Conservation (phyloP, 2,888 invertebrate species). For the Apotomis betuletana region DNA sequence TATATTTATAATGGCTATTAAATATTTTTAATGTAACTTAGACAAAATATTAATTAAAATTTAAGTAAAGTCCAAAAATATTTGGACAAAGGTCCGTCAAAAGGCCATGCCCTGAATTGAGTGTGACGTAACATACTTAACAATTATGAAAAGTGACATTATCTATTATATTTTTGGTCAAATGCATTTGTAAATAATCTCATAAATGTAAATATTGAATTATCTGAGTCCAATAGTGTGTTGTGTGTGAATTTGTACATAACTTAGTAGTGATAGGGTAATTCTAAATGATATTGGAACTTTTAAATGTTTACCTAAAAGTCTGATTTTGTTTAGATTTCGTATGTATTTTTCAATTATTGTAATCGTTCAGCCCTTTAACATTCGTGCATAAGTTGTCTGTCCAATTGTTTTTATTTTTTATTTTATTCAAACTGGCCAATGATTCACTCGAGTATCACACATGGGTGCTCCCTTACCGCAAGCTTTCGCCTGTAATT, state of each 20-base stretch:
- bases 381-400: background rate
- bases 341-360: background rate
- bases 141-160: background rate
- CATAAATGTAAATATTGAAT: conserved; percentile 22
- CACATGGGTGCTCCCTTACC: no score
- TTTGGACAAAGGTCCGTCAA: background rate
- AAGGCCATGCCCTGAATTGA: background rate
- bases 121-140: background rate
- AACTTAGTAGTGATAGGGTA: conserved; percentile 5
- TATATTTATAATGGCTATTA: background rate
- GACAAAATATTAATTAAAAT: background rate
- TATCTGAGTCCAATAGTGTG: conserved; percentile 14
- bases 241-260: conserved; percentile 32
- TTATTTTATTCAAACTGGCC: no score
- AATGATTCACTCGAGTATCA: no score
- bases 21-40: conserved; percentile 2
- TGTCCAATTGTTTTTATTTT: background rate
- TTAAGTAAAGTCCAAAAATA: background rate
- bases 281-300: conserved; percentile 17
- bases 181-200: conserved; percentile 28
- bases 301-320: conserved; percentile 23
- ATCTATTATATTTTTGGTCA: conserved; percentile 14
- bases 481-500: no score
- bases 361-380: background rate
- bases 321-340: conserved; percentile 30